Conservation (phyloP, 2,113 vertebrate genomes). For the Dermatemys mawii region DNA sequence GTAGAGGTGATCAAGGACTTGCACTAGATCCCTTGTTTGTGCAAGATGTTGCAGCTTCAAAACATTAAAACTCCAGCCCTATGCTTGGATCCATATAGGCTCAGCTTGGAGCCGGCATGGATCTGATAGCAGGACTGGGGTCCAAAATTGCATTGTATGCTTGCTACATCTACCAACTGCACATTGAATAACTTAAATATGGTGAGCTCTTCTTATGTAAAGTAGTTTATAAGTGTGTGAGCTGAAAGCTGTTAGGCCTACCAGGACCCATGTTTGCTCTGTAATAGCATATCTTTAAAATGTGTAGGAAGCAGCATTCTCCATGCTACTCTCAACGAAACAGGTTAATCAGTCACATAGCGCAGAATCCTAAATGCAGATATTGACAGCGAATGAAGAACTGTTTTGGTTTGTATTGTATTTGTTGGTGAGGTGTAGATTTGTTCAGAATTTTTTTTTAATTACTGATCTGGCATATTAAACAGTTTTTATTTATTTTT, state of each 20-base stretch:
- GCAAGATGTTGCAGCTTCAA: fast-evolving
- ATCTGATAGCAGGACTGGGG: fast-evolving
- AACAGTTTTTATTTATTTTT: conserved; percentile 20
- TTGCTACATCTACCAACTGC: background rate
- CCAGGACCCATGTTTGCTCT: background rate
- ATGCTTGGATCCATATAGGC: background rate
- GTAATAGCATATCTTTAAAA: background rate
- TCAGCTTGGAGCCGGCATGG: fast-evolving
- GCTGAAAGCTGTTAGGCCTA: background rate
- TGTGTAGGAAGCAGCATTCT: background rate
- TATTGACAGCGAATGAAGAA: background rate
- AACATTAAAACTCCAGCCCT: background rate
- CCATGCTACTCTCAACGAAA: background rate
- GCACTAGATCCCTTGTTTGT: fast-evolving
- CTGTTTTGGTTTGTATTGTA: background rate
- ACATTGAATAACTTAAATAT: background rate
- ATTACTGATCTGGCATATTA: conserved; percentile 12
- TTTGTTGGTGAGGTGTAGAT: background rate
- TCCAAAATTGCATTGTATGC: fast-evolving
- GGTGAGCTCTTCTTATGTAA: background rate
- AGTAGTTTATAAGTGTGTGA: background rate
- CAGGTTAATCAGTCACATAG: background rate
- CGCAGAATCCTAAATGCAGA: background rate
- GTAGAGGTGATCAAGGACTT: background rate
- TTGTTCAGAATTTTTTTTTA: background rate